Evolutionary conservation across 2,113 vertebrate genomes (phyloP), one percentile per base, ranked within the genome.

Genomic region (Semnornis frantzii): DNA sequence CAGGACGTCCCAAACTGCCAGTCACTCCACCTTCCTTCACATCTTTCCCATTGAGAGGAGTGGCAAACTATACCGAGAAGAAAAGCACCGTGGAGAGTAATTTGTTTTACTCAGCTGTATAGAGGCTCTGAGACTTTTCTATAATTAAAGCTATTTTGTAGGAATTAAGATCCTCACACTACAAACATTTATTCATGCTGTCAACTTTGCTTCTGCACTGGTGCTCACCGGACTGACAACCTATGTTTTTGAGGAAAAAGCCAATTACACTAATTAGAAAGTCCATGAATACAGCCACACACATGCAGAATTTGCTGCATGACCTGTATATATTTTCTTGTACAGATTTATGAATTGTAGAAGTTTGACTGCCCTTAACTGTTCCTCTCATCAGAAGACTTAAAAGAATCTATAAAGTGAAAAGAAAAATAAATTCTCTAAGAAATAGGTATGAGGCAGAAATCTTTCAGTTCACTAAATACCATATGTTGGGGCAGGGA

Each of bases 241-340:
- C 7, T 44, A 34, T 13, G 37, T 70, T 91, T 92, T 57, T 68
- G 34, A 76, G 28, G 34, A 71, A 94, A 92, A 91, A 85, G 65
- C 31, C 82, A 92, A 86, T 76, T 92, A 86, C 4, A 70, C 9
- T 46, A 78, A 82, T 70, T 79, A 50, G 59, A 81, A 87, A 59
- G 69, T n/a, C 80, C 87, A 88, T 21, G 2, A 91, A 89, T 63
- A 82, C 52, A 90, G 50, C 70, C 4, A 1, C 48, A 78, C 27
- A 68, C 24, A 23, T 1, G 7, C 46, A 77, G 20, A 73, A 82
- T 89, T 71, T 27, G 39, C 68, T 84, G 71, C 14, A 5, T 5
- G 21, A 28, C 55, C 70, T 33, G 20, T 72, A 34, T 13, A 4
- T 12, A 28, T 63, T 84, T 89, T 63, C 58, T 69, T 52, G 55